phyloP scores from a whole-genome alignment of 1,140 invertebrate genomes.

The Zaprionus nigranus region DNA sequence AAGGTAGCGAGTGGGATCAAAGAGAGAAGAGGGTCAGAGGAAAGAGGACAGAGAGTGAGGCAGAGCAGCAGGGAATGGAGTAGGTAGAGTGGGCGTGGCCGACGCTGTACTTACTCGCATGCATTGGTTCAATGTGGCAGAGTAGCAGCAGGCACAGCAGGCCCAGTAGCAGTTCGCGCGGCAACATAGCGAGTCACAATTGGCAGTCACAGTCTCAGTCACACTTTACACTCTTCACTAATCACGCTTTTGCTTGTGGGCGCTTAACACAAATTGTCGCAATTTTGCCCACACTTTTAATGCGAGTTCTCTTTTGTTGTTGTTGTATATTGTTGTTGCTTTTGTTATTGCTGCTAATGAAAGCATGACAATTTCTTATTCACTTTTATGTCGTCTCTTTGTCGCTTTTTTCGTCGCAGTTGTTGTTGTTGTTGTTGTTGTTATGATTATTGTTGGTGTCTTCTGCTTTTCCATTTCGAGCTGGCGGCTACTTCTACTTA shows the following conservation, averaged over 20 bases:
- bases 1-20: too few species aligned
- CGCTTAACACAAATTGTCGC: slow-evolving; percentile 36
- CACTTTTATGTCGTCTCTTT: slow-evolving; percentile 60
- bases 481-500: slow-evolving; percentile 60
- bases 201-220: slow-evolving; percentile 25
- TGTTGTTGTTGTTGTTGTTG: slow-evolving; percentile 19
- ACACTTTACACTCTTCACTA: slow-evolving; percentile 15
- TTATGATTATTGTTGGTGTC: slow-evolving; percentile 33
- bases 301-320: slow-evolving; percentile 33
- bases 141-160: slow-evolving; percentile 52
- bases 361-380: slow-evolving; percentile 79
- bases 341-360: slow-evolving; percentile 64
- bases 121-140: slow-evolving; percentile 30
- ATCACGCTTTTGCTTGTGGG: slow-evolving; percentile 26
- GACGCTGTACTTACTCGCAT: slow-evolving; percentile 60
- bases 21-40: not conserved
- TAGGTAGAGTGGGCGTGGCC: not conserved
- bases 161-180: slow-evolving; percentile 14
- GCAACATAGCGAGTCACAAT: slow-evolving; percentile 28
- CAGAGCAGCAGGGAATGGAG: not conserved
- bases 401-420: not conserved
- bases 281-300: slow-evolving; percentile 48
- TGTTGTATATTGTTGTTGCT: slow-evolving; percentile 19
- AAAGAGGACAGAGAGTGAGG: not conserved
- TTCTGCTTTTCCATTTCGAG: slow-evolving; percentile 53